phyloP scores from a whole-genome alignment of 2,797 vertebrate genomes.

The Toxotes lorentzi region DNA sequence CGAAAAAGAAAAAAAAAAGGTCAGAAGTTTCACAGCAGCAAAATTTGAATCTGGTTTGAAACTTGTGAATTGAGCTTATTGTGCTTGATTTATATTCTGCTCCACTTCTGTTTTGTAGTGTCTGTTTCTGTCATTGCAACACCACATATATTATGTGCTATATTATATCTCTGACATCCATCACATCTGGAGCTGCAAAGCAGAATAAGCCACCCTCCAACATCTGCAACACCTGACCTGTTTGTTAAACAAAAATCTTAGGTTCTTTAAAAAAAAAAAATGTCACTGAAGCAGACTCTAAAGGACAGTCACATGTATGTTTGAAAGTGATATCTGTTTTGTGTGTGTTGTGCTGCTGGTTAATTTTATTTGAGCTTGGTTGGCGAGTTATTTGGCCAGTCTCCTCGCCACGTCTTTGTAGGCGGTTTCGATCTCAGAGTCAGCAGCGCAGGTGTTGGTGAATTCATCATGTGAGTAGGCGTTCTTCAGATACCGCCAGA shows the following conservation, averaged over 20 bases:
- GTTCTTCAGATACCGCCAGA: slow-evolving; percentile 94
- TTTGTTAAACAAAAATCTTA: slow-evolving; percentile 28
- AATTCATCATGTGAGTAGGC: slow-evolving; percentile 93
- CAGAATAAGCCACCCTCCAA: background rate
- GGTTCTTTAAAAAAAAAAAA: slow-evolving; percentile 18
- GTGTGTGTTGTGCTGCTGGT: slow-evolving; percentile 12
- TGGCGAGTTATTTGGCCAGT: slow-evolving; percentile 86
- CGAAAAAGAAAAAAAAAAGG: slow-evolving; percentile 26
- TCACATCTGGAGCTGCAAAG: slow-evolving; percentile 36
- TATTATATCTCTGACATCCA: slow-evolving; percentile 40
- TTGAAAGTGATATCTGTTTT: slow-evolving; percentile 6
- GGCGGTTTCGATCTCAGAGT: slow-evolving; percentile 93
- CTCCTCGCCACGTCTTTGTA: slow-evolving; percentile 94
- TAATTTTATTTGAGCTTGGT: slow-evolving; percentile 13
- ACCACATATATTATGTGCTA: slow-evolving; percentile 12
- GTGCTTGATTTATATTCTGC: slow-evolving; percentile 50
- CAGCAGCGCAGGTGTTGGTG: slow-evolving; percentile 95
- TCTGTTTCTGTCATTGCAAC: slow-evolving; percentile 51
- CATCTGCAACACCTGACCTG: slow-evolving; percentile 39
- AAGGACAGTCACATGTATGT: slow-evolving; percentile 23
- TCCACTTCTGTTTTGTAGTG: slow-evolving; percentile 39
- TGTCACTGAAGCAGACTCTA: slow-evolving; percentile 25
- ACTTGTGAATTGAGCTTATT: slow-evolving; percentile 40
- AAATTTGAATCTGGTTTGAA: slow-evolving; percentile 30
- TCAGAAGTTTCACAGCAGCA: slow-evolving; percentile 58